Percentiles rank a stretch among this genome's conserved stretches.
phyloP scores from a whole-genome alignment of 2,113 vertebrate species.

The Lampris megalopsis region DNA sequence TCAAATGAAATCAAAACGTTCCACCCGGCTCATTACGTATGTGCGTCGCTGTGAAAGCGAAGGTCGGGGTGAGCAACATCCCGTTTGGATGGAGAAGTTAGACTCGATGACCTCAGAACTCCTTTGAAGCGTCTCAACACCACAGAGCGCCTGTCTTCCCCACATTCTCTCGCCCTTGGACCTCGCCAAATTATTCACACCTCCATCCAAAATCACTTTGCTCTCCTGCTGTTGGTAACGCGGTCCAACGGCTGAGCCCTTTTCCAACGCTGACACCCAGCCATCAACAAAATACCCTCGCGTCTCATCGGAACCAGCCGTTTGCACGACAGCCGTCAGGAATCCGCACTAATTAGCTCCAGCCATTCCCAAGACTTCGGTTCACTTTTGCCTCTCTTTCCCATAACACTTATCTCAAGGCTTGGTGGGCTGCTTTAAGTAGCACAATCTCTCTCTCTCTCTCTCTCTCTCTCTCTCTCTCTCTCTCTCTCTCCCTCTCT shows the following conservation, averaged over 20 bases:
- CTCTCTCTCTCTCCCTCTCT: no score
- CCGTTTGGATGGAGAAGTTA: no score
- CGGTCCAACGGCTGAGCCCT: no score
- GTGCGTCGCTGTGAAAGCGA: no score
- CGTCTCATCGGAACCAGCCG: conserved; percentile 7
- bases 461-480: no score
- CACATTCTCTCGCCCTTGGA: no score
- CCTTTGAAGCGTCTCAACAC: no score
- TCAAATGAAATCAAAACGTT: no score
- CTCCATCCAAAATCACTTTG: background rate
- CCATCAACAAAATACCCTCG: background rate
- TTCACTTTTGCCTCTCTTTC: conserved; percentile 34
- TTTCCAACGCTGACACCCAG: background rate
- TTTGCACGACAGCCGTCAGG: conserved; percentile 4
- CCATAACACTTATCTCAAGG: conserved; percentile 24
- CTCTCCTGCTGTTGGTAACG: background rate
- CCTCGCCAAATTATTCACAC: background rate
- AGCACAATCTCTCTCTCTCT: background rate
- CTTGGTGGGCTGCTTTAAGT: conserved; percentile 38
- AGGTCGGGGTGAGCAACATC: no score
- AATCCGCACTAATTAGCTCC: background rate
- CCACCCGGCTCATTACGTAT: no score
- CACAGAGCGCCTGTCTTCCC: background rate
- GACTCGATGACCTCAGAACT: no score
- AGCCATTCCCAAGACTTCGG: conserved; percentile 29